These are phyloP conservation scores for Paralichthys olivaceus DNA, from an alignment of 2,113 vertebrate genomes.

Conservation along the genomic window DNA sequence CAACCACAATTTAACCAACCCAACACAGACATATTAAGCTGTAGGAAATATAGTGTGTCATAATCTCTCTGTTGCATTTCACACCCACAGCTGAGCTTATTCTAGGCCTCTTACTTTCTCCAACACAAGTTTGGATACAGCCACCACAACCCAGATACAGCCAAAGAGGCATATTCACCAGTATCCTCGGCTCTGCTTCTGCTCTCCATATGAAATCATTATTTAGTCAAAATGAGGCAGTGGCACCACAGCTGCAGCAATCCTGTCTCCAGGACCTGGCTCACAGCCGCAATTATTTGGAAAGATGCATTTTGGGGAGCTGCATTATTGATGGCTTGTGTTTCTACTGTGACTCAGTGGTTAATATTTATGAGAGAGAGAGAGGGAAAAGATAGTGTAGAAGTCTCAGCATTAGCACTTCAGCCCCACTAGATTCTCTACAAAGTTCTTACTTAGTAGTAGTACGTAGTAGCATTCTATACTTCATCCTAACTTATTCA, in stretches of 20 bases:
- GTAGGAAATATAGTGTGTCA: background rate
- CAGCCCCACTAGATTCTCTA: constrained; percentile 1
- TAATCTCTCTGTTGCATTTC: background rate
- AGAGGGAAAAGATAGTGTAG: background rate
- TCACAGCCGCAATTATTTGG: constrained; percentile 65
- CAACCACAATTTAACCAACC: constrained; percentile 24
- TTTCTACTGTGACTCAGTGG: constrained; percentile 34
- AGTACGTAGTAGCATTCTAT: too few relatives aligned
- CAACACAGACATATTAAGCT: background rate
- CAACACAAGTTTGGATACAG: background rate
- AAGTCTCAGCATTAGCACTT: background rate
- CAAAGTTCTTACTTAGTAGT: background rate
- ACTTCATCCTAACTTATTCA: background rate
- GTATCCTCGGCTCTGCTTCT: background rate
- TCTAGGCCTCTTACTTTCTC: background rate
- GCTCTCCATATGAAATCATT: constrained; percentile 32
- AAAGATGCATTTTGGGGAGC: constrained; percentile 51
- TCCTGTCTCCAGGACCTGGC: constrained; percentile 43
- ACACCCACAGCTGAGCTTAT: background rate
- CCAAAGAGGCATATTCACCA: constrained; percentile 16
- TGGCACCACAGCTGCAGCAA: constrained; percentile 32
- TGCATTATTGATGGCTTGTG: constrained; percentile 60
- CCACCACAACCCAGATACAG: constrained; percentile 3
- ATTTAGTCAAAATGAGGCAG: constrained; percentile 48
- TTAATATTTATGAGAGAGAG: constrained; percentile 62